Evolutionary conservation across 1,140 invertebrate species (phyloP).

Genomic region (Conus betulinus): DNA sequence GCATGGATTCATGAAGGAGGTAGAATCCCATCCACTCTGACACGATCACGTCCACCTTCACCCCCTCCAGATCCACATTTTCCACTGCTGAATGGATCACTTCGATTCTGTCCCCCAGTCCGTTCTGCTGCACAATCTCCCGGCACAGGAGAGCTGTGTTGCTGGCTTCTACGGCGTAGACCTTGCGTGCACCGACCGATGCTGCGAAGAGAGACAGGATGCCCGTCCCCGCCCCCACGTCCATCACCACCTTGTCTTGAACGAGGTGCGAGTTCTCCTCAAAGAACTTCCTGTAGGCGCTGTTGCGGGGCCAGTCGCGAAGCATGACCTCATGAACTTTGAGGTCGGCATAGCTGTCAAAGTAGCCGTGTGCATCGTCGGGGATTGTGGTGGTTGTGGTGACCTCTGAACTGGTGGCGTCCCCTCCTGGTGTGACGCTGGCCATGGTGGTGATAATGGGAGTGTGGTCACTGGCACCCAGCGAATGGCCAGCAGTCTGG

Average conservation of each 20-base stretch:
- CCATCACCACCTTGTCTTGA: constrained; percentile 66
- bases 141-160: constrained; percentile 56
- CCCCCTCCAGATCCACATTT: constrained; percentile 52
- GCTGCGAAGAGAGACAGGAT: constrained; percentile 74
- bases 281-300: constrained; percentile 66
- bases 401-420: background rate
- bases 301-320: constrained; percentile 64
- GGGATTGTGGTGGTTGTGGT: background rate
- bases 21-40: constrained; percentile 77
- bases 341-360: constrained; percentile 62
- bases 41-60: constrained; percentile 73
- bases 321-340: constrained; percentile 69
- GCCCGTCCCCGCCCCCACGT: constrained; percentile 71
- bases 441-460: background rate
- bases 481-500: background rate
- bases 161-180: constrained; percentile 70
- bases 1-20: constrained; percentile 75
- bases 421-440: background rate
- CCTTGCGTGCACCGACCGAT: constrained; percentile 81
- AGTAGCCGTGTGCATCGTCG: constrained; percentile 49
- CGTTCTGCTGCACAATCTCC: constrained; percentile 67
- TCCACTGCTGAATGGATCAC: constrained; percentile 73
- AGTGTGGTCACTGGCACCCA: no score
- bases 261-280: constrained; percentile 59
- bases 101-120: constrained; percentile 67